Evolutionary conservation across 2,888 invertebrate genomes (phyloP), one percentile per base, ranked within the genome.

Genomic region (Myopa tessellatipennis): DNA sequence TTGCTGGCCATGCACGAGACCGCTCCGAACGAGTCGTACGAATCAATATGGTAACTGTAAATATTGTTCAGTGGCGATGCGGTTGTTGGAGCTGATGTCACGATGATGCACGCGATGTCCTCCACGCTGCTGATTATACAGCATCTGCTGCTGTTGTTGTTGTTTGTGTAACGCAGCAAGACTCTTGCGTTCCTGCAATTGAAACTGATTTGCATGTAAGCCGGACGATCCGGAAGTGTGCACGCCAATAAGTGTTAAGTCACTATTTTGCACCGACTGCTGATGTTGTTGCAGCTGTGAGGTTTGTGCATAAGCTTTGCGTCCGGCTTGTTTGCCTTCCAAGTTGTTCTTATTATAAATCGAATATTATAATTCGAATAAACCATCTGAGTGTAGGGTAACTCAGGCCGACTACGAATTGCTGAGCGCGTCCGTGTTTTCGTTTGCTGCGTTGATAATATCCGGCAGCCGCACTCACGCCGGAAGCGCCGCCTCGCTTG

Each of bases 11-110:
- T 84, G 79, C 89, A 89, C 61, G 89, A 89, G 50, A 89, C 85
- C 36, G 89, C 89, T 4, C 89, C 89, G 79, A 89, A 89, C 82
- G 88, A 88, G 76, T 88, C 88, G 81, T 89, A 89, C 60, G 87
- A 86, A 61, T 89, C 88, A 79, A 89, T 88, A 70, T 86, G 87
- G 80, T 89, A 89, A 45, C 84, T 85, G 83, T 89, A 89, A 40
- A 89, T 83, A 79, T 88, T 89, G 80, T 87, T 84, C 61, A 86
- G 77, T 7, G 86, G 86, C 4, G 81, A 82, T 65, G 81, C 67
- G 77, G 83, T 77, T 72, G 83, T 75, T 14, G 82, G 71, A 16
- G 80, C 74, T 5, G 80, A 76, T 14, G 81, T 80, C 67, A 73
- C 73, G 68, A 40, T n/a, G n/a, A n/a, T n/a, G 78, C 16, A 78